Base-by-base conservation (phyloP, 2,797 vertebrate species). In the Crenichthys baileyi region DNA sequence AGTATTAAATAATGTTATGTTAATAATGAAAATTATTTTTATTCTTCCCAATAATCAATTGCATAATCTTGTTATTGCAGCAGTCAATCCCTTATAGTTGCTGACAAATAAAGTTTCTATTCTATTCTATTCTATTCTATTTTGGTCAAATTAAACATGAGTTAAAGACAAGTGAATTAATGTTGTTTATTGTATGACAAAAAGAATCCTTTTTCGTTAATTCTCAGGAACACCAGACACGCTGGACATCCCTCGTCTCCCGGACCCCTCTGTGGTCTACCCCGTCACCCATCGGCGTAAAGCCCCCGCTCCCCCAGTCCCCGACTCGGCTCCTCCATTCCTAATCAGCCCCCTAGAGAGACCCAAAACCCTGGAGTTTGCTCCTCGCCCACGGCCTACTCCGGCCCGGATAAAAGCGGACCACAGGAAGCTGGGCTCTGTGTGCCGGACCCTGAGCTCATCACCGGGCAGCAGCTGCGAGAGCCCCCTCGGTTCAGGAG, bases 361-460 rank as follows among this genome's bases (percentile, higher is more conserved):
- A 24, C 97, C 97, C 74, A 97, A 96, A 91, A 97, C 97, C 0
- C 92, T 98, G 77, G 96, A 96, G 92, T 98, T 98, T 0, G 95
- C 96, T 1, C 96, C 97, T 0, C 95, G 97, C 22, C 97, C 97
- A 0, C 94, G 97, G 5, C 97, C 97, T 4, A 95, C 96, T 0
- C 93, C 96, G 1, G 93, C 85, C 73, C 92, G 94, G n/a, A 93
- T 95, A 56, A 94, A 95, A 67, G 81, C 96, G 4, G 96, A 97
- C 92, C 96, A 96, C 73, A 96, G 97, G 97, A 97, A 96, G 83
- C 92, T 97, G 79, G 95, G 96, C 73, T 97, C 97, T 24, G 93
- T 97, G 1, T 95, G 96, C 16, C 93, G 94, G 87, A 97, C 96
- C 2, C 92, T 96, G 83, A 96, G 95, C 90, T 95, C 96, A 0